Percentiles rank a stretch among this genome's conserved stretches.
These are phyloP conservation scores for Notothenia rossii DNA, from an alignment of 2,113 vertebrate species.

Conservation along the genomic window DNA sequence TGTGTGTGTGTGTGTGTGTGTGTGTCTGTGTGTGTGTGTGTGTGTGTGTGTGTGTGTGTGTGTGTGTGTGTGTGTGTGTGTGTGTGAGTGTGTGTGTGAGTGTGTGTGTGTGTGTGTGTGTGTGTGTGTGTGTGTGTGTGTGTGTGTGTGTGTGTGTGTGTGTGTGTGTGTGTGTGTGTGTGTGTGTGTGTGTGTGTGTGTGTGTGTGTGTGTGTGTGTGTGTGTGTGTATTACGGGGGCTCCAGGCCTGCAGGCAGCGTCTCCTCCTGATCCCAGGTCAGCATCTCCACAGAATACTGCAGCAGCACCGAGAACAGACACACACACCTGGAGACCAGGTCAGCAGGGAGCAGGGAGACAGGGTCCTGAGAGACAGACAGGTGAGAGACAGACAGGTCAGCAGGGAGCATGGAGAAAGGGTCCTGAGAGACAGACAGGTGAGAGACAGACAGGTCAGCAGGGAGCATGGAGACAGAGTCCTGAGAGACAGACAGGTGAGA, in stretches of 20 bases:
- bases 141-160: not conserved
- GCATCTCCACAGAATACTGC: constrained; percentile 95
- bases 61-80: not conserved
- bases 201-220: no score
- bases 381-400: not conserved
- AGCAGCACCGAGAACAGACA: constrained; percentile 93
- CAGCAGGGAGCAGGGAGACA: constrained; percentile 89
- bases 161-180: no score
- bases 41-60: not conserved
- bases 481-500: no score
- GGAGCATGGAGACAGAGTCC: no score
- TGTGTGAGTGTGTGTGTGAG: no score
- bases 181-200: no score
- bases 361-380: constrained; percentile 87
- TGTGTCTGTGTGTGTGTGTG: not conserved
- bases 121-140: not conserved
- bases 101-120: not conserved
- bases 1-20: constrained; percentile 4
- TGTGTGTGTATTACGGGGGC: constrained; percentile 80
- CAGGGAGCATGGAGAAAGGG: not conserved
- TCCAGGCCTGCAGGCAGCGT: constrained; percentile 91
- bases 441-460: no score
- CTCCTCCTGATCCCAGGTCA: constrained; percentile 95
- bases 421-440: no score
- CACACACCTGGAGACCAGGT: constrained; percentile 90